These are phyloP conservation scores for Lasioglossum calceatum DNA, from an alignment of 2,888 invertebrate genomes.

Conservation along the genomic window DNA sequence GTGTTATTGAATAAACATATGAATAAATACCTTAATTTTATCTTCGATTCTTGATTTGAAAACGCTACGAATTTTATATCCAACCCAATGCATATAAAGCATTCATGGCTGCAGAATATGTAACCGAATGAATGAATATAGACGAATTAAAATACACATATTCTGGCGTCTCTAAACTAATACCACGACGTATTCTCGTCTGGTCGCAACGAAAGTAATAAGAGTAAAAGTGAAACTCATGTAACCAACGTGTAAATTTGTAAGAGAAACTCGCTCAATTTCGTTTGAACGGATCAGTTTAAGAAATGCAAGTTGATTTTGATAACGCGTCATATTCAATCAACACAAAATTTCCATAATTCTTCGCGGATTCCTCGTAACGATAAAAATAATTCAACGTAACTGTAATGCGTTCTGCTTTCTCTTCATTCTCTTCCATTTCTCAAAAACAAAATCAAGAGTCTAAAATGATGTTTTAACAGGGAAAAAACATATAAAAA, in stretches of 20 bases:
- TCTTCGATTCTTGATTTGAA: too few relatives aligned
- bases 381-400: neutral
- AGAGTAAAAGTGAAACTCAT: constrained; percentile 4
- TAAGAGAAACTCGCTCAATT: constrained; percentile 10
- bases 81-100: neutral
- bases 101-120: neutral
- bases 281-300: neutral
- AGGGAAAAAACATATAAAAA: neutral
- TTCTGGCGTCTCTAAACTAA: neutral
- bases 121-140: neutral
- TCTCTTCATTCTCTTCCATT: neutral
- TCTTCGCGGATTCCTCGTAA: neutral
- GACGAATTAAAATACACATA: neutral
- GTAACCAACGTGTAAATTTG: neutral
- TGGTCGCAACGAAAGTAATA: neutral
- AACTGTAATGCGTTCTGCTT: neutral
- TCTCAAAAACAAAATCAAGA: neutral
- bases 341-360: neutral
- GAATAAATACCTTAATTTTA: too few relatives aligned
- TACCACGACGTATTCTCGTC: neutral
- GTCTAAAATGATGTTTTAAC: neutral
- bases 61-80: too few relatives aligned
- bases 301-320: neutral
- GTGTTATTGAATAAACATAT: too few relatives aligned
- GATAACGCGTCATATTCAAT: neutral